phyloP scores from a whole-genome alignment of 2,888 invertebrate species.

The Caenorhabditis uteleia region DNA sequence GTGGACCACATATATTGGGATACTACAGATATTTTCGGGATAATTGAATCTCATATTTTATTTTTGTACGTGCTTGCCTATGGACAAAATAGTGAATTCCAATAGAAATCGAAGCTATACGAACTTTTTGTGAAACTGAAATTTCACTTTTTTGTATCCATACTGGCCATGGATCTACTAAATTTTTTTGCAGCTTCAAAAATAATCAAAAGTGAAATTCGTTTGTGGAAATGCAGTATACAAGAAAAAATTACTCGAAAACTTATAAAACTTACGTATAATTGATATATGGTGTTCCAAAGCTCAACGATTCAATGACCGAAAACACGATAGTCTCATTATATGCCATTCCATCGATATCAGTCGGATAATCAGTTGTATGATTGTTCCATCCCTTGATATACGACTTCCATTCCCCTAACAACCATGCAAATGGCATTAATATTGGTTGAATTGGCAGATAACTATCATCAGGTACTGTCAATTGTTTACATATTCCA shows the following conservation, averaged over 20 bases:
- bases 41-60: too few relatives aligned
- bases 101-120: too few relatives aligned
- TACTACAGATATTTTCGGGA: too few relatives aligned
- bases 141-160: too few relatives aligned
- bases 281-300: slow-evolving; percentile 54
- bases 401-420: slow-evolving; percentile 51
- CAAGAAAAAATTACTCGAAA: not conserved
- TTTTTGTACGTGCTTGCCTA: too few relatives aligned
- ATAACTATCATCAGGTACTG: slow-evolving; percentile 21
- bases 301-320: slow-evolving; percentile 45
- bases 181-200: not conserved
- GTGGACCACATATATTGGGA: too few relatives aligned
- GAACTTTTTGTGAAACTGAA: too few relatives aligned
- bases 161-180: not conserved
- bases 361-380: slow-evolving; percentile 47
- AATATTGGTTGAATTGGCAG: slow-evolving; percentile 51
- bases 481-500: slow-evolving; percentile 29
- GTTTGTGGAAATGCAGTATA: too few relatives aligned
- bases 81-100: too few relatives aligned
- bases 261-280: slow-evolving; percentile 39
- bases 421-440: slow-evolving; percentile 46
- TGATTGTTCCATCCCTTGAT: slow-evolving; percentile 47
- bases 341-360: slow-evolving; percentile 43
- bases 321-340: slow-evolving; percentile 50
- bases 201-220: not conserved